Base-by-base conservation (phyloP, 2,888 invertebrate genomes). In the Gasteruption jaculator region DNA sequence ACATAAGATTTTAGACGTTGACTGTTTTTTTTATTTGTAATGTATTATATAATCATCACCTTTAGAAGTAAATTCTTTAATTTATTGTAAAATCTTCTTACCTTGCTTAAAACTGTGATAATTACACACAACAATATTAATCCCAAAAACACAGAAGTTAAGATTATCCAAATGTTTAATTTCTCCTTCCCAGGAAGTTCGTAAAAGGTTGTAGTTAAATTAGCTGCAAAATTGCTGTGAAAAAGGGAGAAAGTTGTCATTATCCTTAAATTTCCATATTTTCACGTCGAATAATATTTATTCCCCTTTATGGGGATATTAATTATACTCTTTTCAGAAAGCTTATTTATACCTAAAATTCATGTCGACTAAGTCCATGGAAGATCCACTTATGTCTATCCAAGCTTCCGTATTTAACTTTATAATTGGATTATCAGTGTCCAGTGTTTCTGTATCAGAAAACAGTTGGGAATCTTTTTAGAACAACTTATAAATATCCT, bases 111-210 rank as follows among this genome's bases (percentile, higher is more conserved):
- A 26, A 52, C 38, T 4, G 38, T 24, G 4, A 41, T 41, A 22
- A 54, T 21, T 4, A 55, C 30, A 1, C 47, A 43, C 8, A 62
- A 39, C 11, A 57, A 29, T 16, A 60, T 19, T 3, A 62, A 31
- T 16, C 61, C 61, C 5, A 62, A 25, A 5, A 48, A 41, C 10
- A 62, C 38, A 1, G 63, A 62, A 4, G 52, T 45, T 0, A 58
- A 7, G 20, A 63, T 39, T 20, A 61, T 48, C 62, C 59, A 62
- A n/a, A 53, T 31, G 27, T 51, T 52, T 2, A 59, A 25, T 30
- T 45, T 46, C 24, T 49, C 43, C 4, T 7, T 30, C 22, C 46
- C 44, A 6, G 36, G 36, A 5, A 42, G 22, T 12, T 44, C 50
- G 12, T 57, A 47, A 45, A 63, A 56, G 19, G 38, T 48, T 20